Percentiles rank a stretch among this genome's conserved stretches.
Conservation (phyloP, 2,888 invertebrate species). For the Apodemia hepburni region DNA sequence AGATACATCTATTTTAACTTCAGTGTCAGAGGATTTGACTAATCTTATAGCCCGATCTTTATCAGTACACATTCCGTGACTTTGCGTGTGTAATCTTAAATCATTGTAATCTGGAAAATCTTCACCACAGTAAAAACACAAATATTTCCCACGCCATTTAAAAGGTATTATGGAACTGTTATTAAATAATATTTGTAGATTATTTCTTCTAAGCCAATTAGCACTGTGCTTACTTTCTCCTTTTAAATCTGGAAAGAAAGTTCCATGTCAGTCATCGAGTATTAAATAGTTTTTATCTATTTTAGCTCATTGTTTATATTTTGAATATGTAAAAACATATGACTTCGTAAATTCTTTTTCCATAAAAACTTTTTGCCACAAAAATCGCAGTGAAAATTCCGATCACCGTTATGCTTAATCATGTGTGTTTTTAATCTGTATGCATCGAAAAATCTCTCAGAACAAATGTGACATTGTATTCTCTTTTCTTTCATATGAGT, state of each 20-base stretch:
- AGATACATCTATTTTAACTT: slow-evolving; percentile 61
- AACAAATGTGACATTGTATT: slow-evolving; percentile 52
- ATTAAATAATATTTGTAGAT: slow-evolving; percentile 69
- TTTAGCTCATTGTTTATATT: slow-evolving; percentile 18
- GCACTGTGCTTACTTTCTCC: slow-evolving; percentile 58
- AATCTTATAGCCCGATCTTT: slow-evolving; percentile 48
- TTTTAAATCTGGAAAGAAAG: slow-evolving; percentile 55
- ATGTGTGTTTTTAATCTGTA: slow-evolving; percentile 60
- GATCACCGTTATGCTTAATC: slow-evolving; percentile 69
- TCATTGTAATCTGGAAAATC: slow-evolving; percentile 51
- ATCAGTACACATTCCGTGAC: slow-evolving; percentile 49
- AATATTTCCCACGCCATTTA: slow-evolving; percentile 70
- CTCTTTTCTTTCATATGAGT: slow-evolving; percentile 59
- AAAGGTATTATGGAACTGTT: slow-evolving; percentile 67
- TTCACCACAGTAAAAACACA: slow-evolving; percentile 71
- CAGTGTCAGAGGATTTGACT: slow-evolving; percentile 52
- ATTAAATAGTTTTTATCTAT: slow-evolving; percentile 28
- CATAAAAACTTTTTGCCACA: slow-evolving; percentile 79
- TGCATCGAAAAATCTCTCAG: slow-evolving; percentile 51
- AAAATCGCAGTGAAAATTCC: slow-evolving; percentile 75
- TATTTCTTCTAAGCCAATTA: slow-evolving; percentile 62
- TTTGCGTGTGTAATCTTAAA: slow-evolving; percentile 55
- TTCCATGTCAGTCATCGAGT: slow-evolving; percentile 17
- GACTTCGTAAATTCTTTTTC: slow-evolving; percentile 78
- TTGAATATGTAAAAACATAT: slow-evolving; percentile 58